Evolutionary conservation across 2,797 vertebrate genomes (phyloP).

Genomic region (Sparus aurata): DNA sequence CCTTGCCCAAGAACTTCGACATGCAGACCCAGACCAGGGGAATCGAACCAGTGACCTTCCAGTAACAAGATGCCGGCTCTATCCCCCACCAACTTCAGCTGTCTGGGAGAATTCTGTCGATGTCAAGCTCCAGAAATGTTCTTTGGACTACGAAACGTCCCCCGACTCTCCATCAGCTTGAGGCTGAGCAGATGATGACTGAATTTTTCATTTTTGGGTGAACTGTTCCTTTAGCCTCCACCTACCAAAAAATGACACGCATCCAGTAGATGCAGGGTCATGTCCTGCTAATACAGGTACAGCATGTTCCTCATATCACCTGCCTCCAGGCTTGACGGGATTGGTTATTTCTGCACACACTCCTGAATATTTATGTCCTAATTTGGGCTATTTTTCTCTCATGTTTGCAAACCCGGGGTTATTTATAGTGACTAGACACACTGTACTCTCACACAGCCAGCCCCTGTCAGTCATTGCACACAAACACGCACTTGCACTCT

Average conservation of each 20-base stretch:
- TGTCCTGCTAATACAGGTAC: conserved; percentile 26
- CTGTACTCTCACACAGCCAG: conserved; percentile 58
- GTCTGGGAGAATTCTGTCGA: no score
- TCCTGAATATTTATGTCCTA: conserved; percentile 68
- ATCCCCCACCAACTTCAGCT: no score
- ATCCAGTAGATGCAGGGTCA: conserved; percentile 23
- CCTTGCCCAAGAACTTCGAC: no score
- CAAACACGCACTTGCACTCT: conserved; percentile 37
- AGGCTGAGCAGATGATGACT: no score
- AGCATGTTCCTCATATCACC: conserved; percentile 48
- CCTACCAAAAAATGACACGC: background rate
- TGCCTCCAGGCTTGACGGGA: conserved; percentile 41
- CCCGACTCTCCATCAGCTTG: no score
- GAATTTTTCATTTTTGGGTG: no score
- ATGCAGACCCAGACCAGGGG: no score
- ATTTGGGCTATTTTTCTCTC: conserved; percentile 68
- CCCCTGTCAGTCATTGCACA: conserved; percentile 56
- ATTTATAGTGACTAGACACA: conserved; percentile 72
- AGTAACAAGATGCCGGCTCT: no score
- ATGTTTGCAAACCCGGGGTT: conserved; percentile 63
- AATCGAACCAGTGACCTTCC: no score
- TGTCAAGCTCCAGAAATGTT: no score
- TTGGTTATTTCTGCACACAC: conserved; percentile 57
- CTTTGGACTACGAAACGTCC: no score
- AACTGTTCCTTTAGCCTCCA: background rate